These are phyloP conservation scores for Merluccius polli DNA, from an alignment of 2,797 vertebrate genomes.

Conservation along the genomic window DNA sequence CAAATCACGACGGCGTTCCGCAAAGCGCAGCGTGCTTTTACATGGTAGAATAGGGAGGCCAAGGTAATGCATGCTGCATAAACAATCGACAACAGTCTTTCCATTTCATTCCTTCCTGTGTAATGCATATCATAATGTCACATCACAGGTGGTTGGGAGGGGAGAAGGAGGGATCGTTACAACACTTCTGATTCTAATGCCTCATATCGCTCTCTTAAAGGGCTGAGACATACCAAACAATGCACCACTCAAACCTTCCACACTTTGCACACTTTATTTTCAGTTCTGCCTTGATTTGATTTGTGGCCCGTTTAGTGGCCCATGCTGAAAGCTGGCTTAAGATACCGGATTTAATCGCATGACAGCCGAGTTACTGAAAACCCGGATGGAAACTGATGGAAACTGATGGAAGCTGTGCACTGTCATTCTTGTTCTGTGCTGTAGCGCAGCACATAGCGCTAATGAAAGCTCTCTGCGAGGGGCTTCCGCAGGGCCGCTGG, in stretches of 20 bases:
- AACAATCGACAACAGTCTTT: neutral
- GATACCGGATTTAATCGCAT: slow-evolving; percentile 12
- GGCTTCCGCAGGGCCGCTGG: neutral
- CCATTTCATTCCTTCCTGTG: neutral
- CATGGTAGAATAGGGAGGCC: neutral
- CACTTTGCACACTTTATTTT: neutral
- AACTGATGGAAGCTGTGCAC: neutral
- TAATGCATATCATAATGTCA: slow-evolving; percentile 1
- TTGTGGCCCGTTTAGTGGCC: slow-evolving; percentile 5
- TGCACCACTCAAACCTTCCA: neutral
- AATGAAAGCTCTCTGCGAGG: neutral
- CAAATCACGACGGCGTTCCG: neutral
- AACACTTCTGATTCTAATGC: neutral
- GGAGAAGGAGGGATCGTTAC: neutral
- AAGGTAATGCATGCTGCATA: neutral
- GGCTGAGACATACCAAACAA: neutral
- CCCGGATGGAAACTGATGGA: too few relatives aligned
- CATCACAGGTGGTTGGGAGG: neutral
- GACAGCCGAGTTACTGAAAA: slow-evolving; percentile 32
- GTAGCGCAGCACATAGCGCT: slow-evolving; percentile 27
- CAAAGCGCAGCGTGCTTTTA: neutral
- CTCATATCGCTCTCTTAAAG: neutral
- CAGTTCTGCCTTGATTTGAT: neutral
- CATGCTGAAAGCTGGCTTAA: neutral
- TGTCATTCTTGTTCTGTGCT: slow-evolving; percentile 12